Evolutionary conservation across 2,797 vertebrate genomes (phyloP), one percentile per base, ranked within the genome.

Genomic region (Arrhamphus sclerolepis): DNA sequence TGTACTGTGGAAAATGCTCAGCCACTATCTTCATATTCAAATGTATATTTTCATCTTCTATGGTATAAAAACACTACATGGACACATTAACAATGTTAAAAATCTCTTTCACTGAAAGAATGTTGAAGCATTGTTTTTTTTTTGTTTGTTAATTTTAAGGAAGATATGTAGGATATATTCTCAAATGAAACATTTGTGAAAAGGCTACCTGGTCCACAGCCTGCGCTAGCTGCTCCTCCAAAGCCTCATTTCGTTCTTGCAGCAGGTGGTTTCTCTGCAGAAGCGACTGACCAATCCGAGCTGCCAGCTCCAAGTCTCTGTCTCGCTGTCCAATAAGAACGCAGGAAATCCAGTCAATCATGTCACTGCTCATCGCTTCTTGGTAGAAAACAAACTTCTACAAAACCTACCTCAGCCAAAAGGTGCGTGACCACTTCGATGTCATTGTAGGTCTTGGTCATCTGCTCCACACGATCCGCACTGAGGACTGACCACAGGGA

Each of bases 261-360:
- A 99, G 87, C 46, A 94, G 87, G 54, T 95, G 94, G 77, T 99
- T 99, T 69, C 96, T 91, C 81, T 97, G 97, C 56, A 99, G 89
- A 17, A 99, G 95, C 1, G 97, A 97, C 87, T 98, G 96, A 44
- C 98, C 98, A 70, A 99, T 98, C 41, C 96, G 94, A 50, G 98
- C 98, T 0, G 98, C 97, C 62, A 99, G 85, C 82, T 99, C 98
- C 89, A 99, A 85, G 88, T 98, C 96, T 56, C 94, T 93, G 87
- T 99, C 97, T 48, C 95, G 93, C 98, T 99, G 91, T 31, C 31
- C 55, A 70, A 71, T 38, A 0, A 68, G 6, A 80, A 16, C 13
- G 48, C 40, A 55, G 9, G 21, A 21, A 11, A 62, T 7, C 4
- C 19, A 19, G 39, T 70, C 42, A 73, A n/a, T 44, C 26, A 43